Evolutionary conservation across 2,888 invertebrate genomes (phyloP).

Genomic region (Leptinotarsa juncta): DNA sequence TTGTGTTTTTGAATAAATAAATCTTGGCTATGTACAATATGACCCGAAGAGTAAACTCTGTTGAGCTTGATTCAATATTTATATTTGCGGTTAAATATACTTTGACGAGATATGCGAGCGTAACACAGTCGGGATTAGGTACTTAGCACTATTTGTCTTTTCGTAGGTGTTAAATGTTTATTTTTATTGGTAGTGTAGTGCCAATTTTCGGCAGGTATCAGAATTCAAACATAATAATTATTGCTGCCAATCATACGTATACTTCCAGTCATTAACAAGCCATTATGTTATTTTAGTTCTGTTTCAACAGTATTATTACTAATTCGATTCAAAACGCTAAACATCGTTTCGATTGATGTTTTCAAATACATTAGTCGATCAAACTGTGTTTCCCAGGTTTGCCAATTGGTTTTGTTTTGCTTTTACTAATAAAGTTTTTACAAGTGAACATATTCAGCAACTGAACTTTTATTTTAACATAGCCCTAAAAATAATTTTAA

Average conservation of each 20-base stretch:
- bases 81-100: conserved; percentile 60
- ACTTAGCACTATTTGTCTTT: conserved; percentile 54
- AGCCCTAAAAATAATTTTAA: no score
- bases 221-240: not conserved
- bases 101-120: conserved; percentile 54
- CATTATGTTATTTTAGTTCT: no score
- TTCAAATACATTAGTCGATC: no score
- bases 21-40: conserved; percentile 33
- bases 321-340: no score
- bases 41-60: conserved; percentile 53
- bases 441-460: no score
- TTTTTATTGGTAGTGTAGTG: conserved; percentile 49
- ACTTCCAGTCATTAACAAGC: no score
- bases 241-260: not conserved
- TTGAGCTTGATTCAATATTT: conserved; percentile 59
- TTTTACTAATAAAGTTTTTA: no score
- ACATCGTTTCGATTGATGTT: no score
- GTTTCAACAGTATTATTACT: no score
- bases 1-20: conserved; percentile 46
- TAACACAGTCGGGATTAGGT: conserved; percentile 52
- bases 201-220: conserved; percentile 32
- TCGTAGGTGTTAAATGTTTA: conserved; percentile 55
- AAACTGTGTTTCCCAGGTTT: no score
- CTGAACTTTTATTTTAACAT: no score
- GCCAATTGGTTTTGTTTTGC: no score